Evolutionary conservation across 2,113 vertebrate genomes (phyloP).

Genomic region (Piaya cayana): DNA sequence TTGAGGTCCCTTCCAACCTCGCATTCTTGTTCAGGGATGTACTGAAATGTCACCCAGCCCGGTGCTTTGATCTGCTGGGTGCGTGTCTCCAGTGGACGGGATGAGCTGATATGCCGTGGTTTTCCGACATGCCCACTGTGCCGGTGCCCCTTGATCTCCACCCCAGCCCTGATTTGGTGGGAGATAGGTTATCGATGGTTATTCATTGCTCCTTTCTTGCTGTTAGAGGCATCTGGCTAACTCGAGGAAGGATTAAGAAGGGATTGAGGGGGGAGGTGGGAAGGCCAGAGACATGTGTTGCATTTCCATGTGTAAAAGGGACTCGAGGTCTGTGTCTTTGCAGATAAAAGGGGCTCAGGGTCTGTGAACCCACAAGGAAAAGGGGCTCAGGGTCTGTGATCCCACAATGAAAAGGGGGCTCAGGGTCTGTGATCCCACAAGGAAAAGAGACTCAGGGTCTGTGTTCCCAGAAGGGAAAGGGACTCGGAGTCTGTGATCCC

Average conservation of each 20-base stretch:
- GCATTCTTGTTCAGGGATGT: background rate
- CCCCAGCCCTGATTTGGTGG: background rate
- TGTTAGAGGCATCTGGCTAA: background rate
- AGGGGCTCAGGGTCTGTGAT: no score
- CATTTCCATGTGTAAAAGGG: background rate
- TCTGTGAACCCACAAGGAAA: no score
- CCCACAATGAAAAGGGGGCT: no score
- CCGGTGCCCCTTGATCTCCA: background rate
- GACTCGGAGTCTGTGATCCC: no score
- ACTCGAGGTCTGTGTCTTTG: no score
- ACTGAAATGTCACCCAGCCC: accelerated
- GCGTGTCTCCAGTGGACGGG: accelerated
- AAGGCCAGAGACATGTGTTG: accelerated
- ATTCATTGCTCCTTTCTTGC: background rate
- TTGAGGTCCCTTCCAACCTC: no score
- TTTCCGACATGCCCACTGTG: background rate
- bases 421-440: no score
- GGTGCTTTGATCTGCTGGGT: conserved; percentile 4
- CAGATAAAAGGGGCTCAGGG: no score
- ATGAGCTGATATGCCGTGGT: background rate
- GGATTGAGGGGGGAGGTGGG: background rate
- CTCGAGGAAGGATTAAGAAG: background rate
- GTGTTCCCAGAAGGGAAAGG: no score
- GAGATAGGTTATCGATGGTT: background rate
- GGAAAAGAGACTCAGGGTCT: no score